phyloP scores from a whole-genome alignment of 2,113 vertebrate species.

The Amphiprion percula region DNA sequence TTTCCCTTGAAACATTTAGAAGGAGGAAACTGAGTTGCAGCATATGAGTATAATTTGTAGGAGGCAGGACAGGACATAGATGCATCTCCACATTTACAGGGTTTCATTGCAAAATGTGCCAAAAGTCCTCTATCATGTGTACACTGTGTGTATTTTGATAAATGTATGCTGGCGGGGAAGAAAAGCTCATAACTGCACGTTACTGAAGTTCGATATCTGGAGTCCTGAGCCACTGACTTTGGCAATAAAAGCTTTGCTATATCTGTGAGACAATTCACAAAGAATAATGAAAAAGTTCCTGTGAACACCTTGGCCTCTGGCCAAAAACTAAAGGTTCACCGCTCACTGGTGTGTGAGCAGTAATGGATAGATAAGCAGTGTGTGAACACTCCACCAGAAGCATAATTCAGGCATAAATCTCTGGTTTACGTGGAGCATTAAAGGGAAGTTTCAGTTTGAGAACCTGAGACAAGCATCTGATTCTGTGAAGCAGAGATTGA shows the following conservation, averaged over 20 bases:
- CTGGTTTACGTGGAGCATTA: slow-evolving; percentile 54
- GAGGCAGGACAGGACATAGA: too few relatives aligned
- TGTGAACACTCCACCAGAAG: slow-evolving; percentile 47
- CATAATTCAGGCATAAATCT: slow-evolving; percentile 63
- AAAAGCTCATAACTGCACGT: slow-evolving; percentile 21
- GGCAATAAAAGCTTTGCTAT: background rate
- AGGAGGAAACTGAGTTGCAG: too few relatives aligned
- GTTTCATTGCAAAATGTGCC: background rate
- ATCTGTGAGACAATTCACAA: slow-evolving; percentile 19
- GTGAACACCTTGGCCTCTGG: slow-evolving; percentile 22
- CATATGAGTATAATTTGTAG: too few relatives aligned
- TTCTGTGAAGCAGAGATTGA: slow-evolving; percentile 62
- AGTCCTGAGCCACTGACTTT: slow-evolving; percentile 13
- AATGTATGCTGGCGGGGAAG: background rate
- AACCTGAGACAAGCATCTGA: slow-evolving; percentile 53
- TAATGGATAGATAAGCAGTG: slow-evolving; percentile 58
- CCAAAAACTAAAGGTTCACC: slow-evolving; percentile 24
- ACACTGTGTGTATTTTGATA: background rate
- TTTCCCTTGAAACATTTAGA: too few relatives aligned
- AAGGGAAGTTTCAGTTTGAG: slow-evolving; percentile 30
- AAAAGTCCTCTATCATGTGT: background rate
- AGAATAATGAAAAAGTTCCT: slow-evolving; percentile 35
- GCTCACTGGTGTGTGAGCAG: slow-evolving; percentile 31
- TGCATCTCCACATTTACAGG: background rate
- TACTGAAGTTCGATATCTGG: slow-evolving; percentile 17